Evolutionary conservation across 2,888 invertebrate genomes (phyloP).

Genomic region (Bugulina stolonifera): DNA sequence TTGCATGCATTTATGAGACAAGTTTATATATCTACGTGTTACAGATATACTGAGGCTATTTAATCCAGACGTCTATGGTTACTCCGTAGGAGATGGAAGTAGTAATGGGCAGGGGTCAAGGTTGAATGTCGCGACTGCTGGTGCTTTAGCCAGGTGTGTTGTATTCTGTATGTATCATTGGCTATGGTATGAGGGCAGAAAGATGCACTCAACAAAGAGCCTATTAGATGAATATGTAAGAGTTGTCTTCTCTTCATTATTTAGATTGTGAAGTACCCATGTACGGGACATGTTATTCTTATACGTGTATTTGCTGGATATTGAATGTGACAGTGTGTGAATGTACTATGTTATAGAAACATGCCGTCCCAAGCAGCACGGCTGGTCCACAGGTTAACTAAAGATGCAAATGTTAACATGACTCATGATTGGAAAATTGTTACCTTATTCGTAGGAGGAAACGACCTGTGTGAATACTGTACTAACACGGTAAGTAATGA

Average conservation of each 20-base stretch:
- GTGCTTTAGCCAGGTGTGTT: not conserved
- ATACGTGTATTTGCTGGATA: no score
- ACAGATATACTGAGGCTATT: conserved; percentile 18
- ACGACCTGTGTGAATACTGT: conserved; percentile 29
- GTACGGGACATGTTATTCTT: no score
- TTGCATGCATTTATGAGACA: no score
- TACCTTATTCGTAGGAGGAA: conserved; percentile 29
- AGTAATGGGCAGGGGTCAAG: not conserved
- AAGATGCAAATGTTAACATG: conserved; percentile 26
- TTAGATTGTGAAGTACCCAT: no score
- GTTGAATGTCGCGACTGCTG: not conserved
- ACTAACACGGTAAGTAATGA: conserved; percentile 22
- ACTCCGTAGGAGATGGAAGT: not conserved
- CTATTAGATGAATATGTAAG: no score
- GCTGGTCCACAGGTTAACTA: not conserved
- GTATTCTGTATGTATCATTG: no score
- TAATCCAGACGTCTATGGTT: not conserved
- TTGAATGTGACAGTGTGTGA: no score
- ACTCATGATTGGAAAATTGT: conserved; percentile 30
- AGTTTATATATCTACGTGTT: not conserved
- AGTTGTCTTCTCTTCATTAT: no score
- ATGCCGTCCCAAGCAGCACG: not conserved
- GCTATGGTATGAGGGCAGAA: no score
- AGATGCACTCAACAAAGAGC: no score
- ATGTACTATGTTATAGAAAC: not conserved